Percentiles rank a stretch among this genome's conserved stretches.
Evolutionary conservation across 2,113 vertebrate genomes (phyloP).

Genomic region (Stomatorhinus ivindoensis): DNA sequence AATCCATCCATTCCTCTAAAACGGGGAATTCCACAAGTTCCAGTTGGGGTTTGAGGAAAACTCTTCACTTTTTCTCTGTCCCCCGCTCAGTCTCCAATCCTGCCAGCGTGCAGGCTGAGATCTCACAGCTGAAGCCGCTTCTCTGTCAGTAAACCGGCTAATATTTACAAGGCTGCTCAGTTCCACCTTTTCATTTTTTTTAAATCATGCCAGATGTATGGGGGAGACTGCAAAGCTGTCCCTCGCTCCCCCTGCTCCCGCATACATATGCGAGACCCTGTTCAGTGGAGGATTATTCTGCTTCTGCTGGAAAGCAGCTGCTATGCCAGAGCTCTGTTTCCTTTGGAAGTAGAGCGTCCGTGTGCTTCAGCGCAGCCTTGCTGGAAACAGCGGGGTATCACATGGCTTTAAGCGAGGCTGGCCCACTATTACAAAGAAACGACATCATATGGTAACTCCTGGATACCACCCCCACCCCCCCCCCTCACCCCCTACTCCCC

Average conservation of each 20-base stretch:
- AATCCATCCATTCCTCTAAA: conserved; percentile 80
- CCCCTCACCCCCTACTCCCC: conserved; percentile 6
- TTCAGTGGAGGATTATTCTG: conserved; percentile 53
- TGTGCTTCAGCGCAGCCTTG: conserved; percentile 68
- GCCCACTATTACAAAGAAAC: conserved; percentile 51
- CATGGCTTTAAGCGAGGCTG: conserved; percentile 88
- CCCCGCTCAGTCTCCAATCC: conserved; percentile 53
- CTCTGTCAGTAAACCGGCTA: conserved; percentile 67
- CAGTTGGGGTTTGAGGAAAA: conserved; percentile 46
- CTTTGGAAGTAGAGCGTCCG: conserved; percentile 52
- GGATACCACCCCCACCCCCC: conserved; percentile 34
- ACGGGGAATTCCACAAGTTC: conserved; percentile 62
- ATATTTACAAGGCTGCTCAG: conserved; percentile 67
- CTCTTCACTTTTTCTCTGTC: conserved; percentile 33
- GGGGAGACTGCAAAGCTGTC: conserved; percentile 56
- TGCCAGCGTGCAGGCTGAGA: conserved; percentile 58
- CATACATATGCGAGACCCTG: conserved; percentile 52
- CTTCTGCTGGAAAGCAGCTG: conserved; percentile 62
- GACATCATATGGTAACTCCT: conserved; percentile 50
- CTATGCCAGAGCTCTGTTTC: conserved; percentile 48
- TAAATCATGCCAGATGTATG: conserved; percentile 41
- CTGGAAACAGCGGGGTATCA: conserved; percentile 62
- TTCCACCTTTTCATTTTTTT: conserved; percentile 73
- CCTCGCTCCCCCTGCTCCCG: conserved; percentile 51
- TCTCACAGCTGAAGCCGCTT: conserved; percentile 57